Evolutionary conservation across 2,888 invertebrate species (phyloP), one percentile per base, ranked within the genome.

Genomic region (Drosophila monieri): DNA sequence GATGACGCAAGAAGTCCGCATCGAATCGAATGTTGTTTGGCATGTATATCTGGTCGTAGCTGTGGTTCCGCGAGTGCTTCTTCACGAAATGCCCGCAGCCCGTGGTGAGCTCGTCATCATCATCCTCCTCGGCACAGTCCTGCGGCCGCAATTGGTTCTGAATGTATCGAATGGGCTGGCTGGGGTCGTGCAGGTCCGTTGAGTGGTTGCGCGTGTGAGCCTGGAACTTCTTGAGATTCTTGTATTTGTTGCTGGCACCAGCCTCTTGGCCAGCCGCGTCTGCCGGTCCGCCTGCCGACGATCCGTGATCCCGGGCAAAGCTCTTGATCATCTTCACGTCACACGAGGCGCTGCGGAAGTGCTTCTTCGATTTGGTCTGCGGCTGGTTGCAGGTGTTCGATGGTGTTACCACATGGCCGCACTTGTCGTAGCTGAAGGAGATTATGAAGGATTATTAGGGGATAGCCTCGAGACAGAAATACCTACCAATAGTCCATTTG

Each of bases 401-500:
- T 1, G 71, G 66, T 0, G 88, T 81, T 49, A 87, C 71, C 56
- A 88, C 88, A 51, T 90, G 89, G 14, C 87, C 85, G 15, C 89
- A 90, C 72, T 91, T 91, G 61, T 91, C 91, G 56, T 91, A 91
- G 37, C 91, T 91, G 64, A 1, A 66, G 15, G 12, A 1, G 27
- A 27, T 27, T 3, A 27, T 27, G 0, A 14, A 46, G 10, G 21
- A 54, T 15, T 5, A 9, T 18, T 18, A 37, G 27, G 37, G 10
- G 15, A 3, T 37, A 14, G 6, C 5, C 21, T 23, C 8, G 14
- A 5, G 30, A 25, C 1, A 12, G 10, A 0, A 8, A 37, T 6
- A 54, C 85, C 83, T 92, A 92, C 90, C 93, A 92, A 76, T 93
- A 93, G 86, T 94, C 94, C 77, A 94, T 90, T 78, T 94, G 94